Evolutionary conservation across 1,140 invertebrate genomes (phyloP).

Genomic region (Drosophila truncata): DNA sequence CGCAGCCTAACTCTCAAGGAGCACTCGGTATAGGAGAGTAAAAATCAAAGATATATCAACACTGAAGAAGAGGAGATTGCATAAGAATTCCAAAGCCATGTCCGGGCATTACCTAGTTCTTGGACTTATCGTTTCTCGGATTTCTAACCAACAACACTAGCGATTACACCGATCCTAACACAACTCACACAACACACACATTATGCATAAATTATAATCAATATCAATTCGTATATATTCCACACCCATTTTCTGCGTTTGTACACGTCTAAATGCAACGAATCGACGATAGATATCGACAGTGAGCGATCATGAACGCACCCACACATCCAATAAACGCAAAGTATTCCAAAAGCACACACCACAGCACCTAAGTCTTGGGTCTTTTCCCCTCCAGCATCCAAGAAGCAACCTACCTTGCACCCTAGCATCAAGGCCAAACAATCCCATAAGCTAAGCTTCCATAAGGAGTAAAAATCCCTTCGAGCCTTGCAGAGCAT

Average conservation of each 20-base stretch:
- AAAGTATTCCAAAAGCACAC: slow-evolving; percentile 18
- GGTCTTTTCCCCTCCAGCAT: slow-evolving; percentile 24
- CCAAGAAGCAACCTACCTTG: slow-evolving; percentile 63
- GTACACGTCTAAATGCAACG: slow-evolving; percentile 56
- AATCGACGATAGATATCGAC: slow-evolving; percentile 23
- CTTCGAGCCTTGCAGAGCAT: slow-evolving; percentile 8
- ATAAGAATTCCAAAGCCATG: background rate
- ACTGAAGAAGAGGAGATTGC: background rate
- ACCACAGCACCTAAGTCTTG: slow-evolving; percentile 25
- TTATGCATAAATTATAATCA: slow-evolving; percentile 42
- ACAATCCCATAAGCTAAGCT: slow-evolving; percentile 11
- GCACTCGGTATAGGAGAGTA: background rate
- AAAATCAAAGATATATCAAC: slow-evolving; percentile 23
- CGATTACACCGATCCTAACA: slow-evolving; percentile 45
- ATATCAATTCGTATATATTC: slow-evolving; percentile 67
- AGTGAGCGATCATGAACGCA: slow-evolving; percentile 29
- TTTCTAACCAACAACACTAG: background rate
- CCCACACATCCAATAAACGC: slow-evolving; percentile 6
- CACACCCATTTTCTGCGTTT: slow-evolving; percentile 80
- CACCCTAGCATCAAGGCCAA: slow-evolving; percentile 80
- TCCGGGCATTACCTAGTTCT: background rate
- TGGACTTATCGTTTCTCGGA: slow-evolving; percentile 1
- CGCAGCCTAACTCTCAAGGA: slow-evolving; percentile 50
- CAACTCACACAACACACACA: slow-evolving; percentile 53
- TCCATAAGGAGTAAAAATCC: slow-evolving; percentile 20